Conservation (phyloP, 92 coral and sea anemone genomes). For the Parazoanthus atlanticus region DNA sequence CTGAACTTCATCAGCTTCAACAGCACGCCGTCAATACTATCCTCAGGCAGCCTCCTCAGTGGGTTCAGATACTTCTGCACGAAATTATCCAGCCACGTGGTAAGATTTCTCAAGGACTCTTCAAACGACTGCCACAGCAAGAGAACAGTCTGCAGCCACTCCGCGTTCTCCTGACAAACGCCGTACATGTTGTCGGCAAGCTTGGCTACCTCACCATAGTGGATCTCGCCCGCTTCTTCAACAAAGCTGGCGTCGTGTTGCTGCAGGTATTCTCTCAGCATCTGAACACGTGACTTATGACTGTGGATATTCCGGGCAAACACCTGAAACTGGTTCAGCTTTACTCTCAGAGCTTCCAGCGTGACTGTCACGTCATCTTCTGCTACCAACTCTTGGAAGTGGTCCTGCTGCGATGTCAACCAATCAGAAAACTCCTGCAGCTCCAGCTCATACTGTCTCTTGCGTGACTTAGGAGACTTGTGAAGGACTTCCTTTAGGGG, state of each 20-base stretch:
- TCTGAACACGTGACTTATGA: constrained; percentile 76
- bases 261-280: constrained; percentile 70
- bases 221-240: constrained; percentile 49
- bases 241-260: constrained; percentile 63
- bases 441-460: constrained; percentile 79
- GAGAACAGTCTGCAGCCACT: constrained; percentile 78
- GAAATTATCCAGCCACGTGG: constrained; percentile 77
- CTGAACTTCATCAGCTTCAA: constrained; percentile 86
- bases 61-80: constrained; percentile 62
- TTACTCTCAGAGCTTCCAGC: constrained; percentile 70
- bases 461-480: constrained; percentile 79
- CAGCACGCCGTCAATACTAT: constrained; percentile 77
- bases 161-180: constrained; percentile 83
- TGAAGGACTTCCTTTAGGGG: constrained; percentile 49
- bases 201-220: constrained; percentile 53
- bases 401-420: constrained; percentile 83
- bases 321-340: constrained; percentile 88
- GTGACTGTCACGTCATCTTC: constrained; percentile 75
- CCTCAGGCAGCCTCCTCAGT: constrained; percentile 76
- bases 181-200: constrained; percentile 88
- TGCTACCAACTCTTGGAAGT: constrained; percentile 78
- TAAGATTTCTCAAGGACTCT: constrained; percentile 71
- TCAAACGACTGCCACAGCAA: constrained; percentile 93
- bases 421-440: constrained; percentile 90
- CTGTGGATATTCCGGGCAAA: constrained; percentile 77